Evolutionary conservation across 1,140 invertebrate species (phyloP).

Genomic region (Drosophila azteca): DNA sequence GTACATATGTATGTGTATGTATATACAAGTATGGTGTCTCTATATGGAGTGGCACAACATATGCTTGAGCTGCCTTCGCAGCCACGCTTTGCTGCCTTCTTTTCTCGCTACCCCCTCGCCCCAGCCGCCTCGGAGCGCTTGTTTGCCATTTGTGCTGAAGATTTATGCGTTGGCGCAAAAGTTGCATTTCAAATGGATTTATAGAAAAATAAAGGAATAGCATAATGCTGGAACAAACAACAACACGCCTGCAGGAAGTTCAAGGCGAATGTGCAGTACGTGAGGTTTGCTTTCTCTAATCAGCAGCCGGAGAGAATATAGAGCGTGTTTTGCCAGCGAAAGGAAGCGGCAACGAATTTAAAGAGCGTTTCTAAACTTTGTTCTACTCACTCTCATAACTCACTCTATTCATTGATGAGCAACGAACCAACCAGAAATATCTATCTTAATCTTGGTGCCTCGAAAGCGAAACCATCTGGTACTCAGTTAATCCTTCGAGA

Average conservation of each 20-base stretch:
- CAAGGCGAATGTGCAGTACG: constrained; percentile 23
- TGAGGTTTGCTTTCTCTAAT: constrained; percentile 19
- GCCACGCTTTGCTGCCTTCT: constrained; percentile 69
- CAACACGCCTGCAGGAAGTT: constrained; percentile 16
- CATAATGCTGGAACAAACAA: constrained; percentile 16
- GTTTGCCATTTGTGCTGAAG: constrained; percentile 72
- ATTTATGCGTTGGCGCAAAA: constrained; percentile 77
- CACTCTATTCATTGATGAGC: too few species aligned
- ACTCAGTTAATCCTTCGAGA: too few species aligned
- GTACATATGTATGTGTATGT: constrained; percentile 14
- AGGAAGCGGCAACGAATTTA: background rate
- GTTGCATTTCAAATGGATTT: constrained; percentile 75
- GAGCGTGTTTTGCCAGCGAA: constrained; percentile 5
- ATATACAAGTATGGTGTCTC: constrained; percentile 3
- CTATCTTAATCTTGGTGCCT: too few species aligned
- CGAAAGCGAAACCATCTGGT: too few species aligned
- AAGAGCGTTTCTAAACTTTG: too few species aligned
- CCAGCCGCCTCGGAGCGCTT: constrained; percentile 20
- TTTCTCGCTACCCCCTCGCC: background rate
- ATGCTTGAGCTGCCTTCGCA: constrained; percentile 70
- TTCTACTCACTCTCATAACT: too few species aligned
- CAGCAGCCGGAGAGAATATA: constrained; percentile 3
- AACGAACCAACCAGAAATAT: too few species aligned
- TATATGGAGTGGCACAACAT: constrained; percentile 63
- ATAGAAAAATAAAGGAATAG: constrained; percentile 46